These are phyloP conservation scores for Aethes cnicana DNA, from an alignment of 2,888 invertebrate species.

Conservation along the genomic window DNA sequence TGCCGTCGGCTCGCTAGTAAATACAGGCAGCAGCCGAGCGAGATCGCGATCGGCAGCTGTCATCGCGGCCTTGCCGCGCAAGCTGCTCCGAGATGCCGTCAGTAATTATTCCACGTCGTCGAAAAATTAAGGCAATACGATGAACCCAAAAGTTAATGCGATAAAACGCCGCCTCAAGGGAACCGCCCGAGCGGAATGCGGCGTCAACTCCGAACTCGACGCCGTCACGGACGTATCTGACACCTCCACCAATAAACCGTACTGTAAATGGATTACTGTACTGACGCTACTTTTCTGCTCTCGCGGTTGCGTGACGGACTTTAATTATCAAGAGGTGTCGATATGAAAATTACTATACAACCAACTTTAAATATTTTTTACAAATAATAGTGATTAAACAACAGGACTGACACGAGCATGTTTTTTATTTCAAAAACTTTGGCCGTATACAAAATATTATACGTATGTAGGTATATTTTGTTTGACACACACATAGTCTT, in stretches of 20 bases:
- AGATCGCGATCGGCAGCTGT: conserved; percentile 64
- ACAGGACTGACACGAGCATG: conserved; percentile 26
- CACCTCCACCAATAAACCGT: conserved; percentile 60
- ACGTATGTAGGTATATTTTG: no score
- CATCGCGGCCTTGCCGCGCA: conserved; percentile 61
- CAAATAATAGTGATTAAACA: conserved; percentile 70
- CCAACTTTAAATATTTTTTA: conserved; percentile 59
- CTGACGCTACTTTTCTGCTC: conserved; percentile 52
- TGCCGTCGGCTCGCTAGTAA: background rate
- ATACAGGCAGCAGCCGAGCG: conserved; percentile 9
- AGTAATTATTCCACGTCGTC: conserved; percentile 71
- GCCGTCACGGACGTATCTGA: conserved; percentile 58
- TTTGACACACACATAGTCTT: no score
- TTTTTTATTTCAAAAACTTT: background rate
- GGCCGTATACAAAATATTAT: no score
- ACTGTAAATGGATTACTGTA: conserved; percentile 73
- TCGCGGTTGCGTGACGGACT: conserved; percentile 71
- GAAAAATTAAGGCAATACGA: conserved; percentile 72
- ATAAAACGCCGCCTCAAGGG: conserved; percentile 59
- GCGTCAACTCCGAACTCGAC: conserved; percentile 62
- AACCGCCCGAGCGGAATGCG: conserved; percentile 63
- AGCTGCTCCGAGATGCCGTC: conserved; percentile 59
- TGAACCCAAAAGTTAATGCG: conserved; percentile 59
- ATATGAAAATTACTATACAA: conserved; percentile 71
- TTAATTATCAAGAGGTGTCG: conserved; percentile 78